Evolutionary conservation across 2,888 invertebrate species (phyloP), one percentile per base, ranked within the genome.

Genomic region (Drosophila suboccidentalis): DNA sequence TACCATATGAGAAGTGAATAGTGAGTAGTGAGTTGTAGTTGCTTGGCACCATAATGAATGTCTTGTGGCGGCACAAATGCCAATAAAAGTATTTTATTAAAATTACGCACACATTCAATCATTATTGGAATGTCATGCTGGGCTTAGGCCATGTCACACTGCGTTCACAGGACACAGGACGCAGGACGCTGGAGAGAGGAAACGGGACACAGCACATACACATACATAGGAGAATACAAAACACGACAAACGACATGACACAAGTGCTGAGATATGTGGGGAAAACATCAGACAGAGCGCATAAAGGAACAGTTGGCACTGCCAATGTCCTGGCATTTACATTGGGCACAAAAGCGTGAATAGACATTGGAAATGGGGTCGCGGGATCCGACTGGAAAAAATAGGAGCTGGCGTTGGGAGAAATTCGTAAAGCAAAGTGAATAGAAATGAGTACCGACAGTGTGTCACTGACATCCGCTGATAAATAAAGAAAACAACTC

Each of bases 21-120:
- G 29, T 32, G n/a, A 55, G 19, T 34, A 15, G 44, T 44, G 44
- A 44, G 44, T 13, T 26, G 44, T 44, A 44, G 61, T 44, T 19
- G 10, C 39, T 57, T 44, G 55, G 55, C 46, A 47, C n/a, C 63
- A 67, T 71, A 71, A 69, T 71, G 71, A 74, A 71, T 80, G 68
- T 57, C 73, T 81, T 87, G 69, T 69, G 80, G 58, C 68, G 53
- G 66, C 66, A 75, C 84, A 83, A 87, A 89, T 89, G 85, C 85
- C 89, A 87, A 89, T 89, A 80, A 86, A 89, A 89, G 87, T 87
- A 86, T 86, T 86, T 88, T 86, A 86, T 86, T 84, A 86, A 86
- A 86, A 87, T 89, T 89, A 87, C 85, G 75, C 87, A 87, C 89
- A 87, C 82, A 86, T 87, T 86, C 87, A 89, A 89, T 89, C 85